Base-by-base conservation (phyloP, 2,113 vertebrate genomes). In the Coracopsis vasa region DNA sequence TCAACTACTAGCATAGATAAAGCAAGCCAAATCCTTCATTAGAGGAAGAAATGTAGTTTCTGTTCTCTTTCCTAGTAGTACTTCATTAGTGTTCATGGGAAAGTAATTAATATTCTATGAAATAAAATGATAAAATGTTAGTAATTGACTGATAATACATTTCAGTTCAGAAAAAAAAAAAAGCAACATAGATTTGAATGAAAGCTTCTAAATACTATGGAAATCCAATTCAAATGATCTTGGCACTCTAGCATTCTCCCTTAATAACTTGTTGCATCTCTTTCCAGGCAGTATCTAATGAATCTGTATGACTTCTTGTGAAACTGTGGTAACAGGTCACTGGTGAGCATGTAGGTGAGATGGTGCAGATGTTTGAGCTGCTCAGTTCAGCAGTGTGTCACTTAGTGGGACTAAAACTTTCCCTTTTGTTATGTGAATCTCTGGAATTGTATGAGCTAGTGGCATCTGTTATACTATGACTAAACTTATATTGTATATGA, bases 371-470 rank as follows among this genome's bases (percentile, higher is more conserved):
- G 80, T 5, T 11, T 58, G 33, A 29, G 60, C 61, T 92, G n/a
- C 62, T 94, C 51, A 73, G 86, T 77, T 93, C 77, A 94, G 41
- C 73, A 95, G 44, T 54, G 75, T 79, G 31, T 94, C 11, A 3
- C 70, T 90, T 85, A 73, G 64, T 29, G 44, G 45, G 37, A 44
- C 31, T 77, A 61, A 65, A 85, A 78, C 37, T 74, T 95, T 80
- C 80, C 69, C 95, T 96, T 89, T 73, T 95, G 86, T 73, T 94
- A 0, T 62, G 66, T 65, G 65, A 87, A 84, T 87, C 10, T 13
- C 79, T 95, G 87, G 61, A 75, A 87, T 71, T 64, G 35, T 90
- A 92, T 95, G 86, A 97, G 86, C 41, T 44, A 69, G 35, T 79
- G 80, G 85, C 37, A 75, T 61, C 60, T 53, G 65, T 50, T 69